Evolutionary conservation across 2,888 invertebrate genomes (phyloP), one percentile per base, ranked within the genome.

Genomic region (Pseudolycoriella hygida): DNA sequence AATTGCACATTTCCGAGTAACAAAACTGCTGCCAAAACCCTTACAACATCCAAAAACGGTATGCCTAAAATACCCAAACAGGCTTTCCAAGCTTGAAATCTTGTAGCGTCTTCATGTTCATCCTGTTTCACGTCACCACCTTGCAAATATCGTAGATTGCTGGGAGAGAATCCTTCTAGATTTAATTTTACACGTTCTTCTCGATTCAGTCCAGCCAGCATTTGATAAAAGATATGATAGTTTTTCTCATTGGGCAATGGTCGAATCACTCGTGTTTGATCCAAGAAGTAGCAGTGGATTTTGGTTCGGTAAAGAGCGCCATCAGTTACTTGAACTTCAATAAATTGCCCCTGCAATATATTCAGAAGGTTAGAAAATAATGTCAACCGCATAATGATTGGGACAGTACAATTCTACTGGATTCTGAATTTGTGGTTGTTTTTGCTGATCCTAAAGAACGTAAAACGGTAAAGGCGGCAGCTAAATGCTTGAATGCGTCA

Each of bases 221-320:
- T 81, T 70, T 94, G 92, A 69, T 94, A 94, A 69, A 94, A 94
- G 56, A 94, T 90, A 64, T 94, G 92, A 67, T 90, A 94, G 69
- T 93, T 94, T 61, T 89, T 88, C 67, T 93, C 93, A 57, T 80
- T 80, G 14, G 81, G 74, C 54, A 86, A 70, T 17, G 88, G 87
- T 32, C 80, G 74, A 52, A 90, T 88, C 45, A 93, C 90, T 50
- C 93, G 76, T 43, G 87, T 88, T 69, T 93, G 88, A 62, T 94
- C 93, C 59, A 93, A 71, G 66, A 93, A 92, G 66, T 92, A 92
- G 66, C 92, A 92, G 65, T 93, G 92, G 57, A 94, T 90, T 72
- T 92, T 93, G 37, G 93, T 92, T 59, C 92, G 77, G 67, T 92
- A 90, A 46, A 94, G 72, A 44, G 90, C 89, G 51, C 92, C 90